A percentile compares a stretch with the other conserved stretches of the same genome.
phyloP scores from a whole-genome alignment of 2,797 vertebrate genomes.

The Sebastes matsubarae region DNA sequence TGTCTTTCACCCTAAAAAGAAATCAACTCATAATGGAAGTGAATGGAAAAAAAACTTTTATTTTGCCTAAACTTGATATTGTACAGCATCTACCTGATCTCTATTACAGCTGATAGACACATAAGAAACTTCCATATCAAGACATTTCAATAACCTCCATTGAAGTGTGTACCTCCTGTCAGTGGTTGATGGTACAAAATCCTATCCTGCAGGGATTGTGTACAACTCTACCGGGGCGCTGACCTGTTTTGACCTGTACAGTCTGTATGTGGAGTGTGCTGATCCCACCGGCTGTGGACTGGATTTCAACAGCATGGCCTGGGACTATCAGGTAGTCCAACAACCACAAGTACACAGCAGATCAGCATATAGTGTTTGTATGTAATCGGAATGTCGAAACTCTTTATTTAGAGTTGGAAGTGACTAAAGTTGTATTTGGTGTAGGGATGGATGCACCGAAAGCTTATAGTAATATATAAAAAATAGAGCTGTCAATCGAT shows the following conservation, averaged over 20 bases:
- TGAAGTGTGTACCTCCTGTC: background rate
- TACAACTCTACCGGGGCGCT: conserved; percentile 87
- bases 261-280: conserved; percentile 85
- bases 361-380: background rate
- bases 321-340: conserved; percentile 94
- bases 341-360: background rate
- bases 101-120: background rate
- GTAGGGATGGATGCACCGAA: background rate
- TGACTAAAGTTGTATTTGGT: background rate
- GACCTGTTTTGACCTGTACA: conserved; percentile 86
- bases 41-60: background rate
- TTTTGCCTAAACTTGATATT: background rate
- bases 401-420: too few relatives aligned
- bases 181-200: background rate
- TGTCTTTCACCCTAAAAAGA: background rate
- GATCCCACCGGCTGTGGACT: conserved; percentile 93
- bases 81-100: background rate
- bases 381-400: background rate
- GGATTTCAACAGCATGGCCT: conserved; percentile 86
- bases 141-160: background rate
- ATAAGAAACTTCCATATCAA: background rate
- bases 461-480: background rate
- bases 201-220: conserved; percentile 82
- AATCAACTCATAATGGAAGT: background rate
- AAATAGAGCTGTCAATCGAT: too few relatives aligned